Evolutionary conservation across 1,140 invertebrate genomes (phyloP).

Genomic region (Acromyrmex charruanus): DNA sequence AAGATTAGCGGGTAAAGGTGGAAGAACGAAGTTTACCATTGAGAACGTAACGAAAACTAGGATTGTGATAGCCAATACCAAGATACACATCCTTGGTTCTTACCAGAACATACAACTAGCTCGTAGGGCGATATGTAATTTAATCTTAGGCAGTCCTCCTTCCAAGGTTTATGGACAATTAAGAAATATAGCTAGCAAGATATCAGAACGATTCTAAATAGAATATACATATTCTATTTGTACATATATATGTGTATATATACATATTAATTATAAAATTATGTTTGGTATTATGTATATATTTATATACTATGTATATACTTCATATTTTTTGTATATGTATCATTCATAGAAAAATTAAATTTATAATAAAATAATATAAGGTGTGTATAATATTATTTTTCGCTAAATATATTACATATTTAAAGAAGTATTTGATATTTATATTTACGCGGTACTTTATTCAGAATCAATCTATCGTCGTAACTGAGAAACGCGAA

Average conservation of each 20-base stretch:
- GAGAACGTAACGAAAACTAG: slow-evolving; percentile 99
- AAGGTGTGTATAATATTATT: background rate
- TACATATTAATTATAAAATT: slow-evolving; percentile 40
- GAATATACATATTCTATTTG: slow-evolving; percentile 26
- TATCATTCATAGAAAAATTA: background rate
- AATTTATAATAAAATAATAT: slow-evolving; percentile 44
- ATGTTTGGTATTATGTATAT: slow-evolving; percentile 2
- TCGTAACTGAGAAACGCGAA: slow-evolving; percentile 99
- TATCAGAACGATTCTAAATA: slow-evolving; percentile 93
- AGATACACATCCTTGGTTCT: slow-evolving; percentile 99
- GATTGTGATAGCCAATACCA: slow-evolving; percentile 98
- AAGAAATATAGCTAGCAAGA: slow-evolving; percentile 92
- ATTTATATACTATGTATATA: background rate
- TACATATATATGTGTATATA: slow-evolving; percentile 28
- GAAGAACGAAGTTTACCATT: slow-evolving; percentile 99
- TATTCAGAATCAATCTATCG: slow-evolving; percentile 96
- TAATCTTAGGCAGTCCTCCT: slow-evolving; percentile 98
- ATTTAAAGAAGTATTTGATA: slow-evolving; percentile 93
- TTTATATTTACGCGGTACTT: slow-evolving; percentile 96
- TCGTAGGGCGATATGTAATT: slow-evolving; percentile 97
- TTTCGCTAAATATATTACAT: background rate
- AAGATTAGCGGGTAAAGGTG: slow-evolving; percentile 98
- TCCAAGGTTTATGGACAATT: slow-evolving; percentile 98
- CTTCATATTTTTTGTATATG: background rate
- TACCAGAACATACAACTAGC: slow-evolving; percentile 99